Evolutionary conservation across 1,140 invertebrate genomes (phyloP).

Genomic region (Mizuhopecten yessoensis): DNA sequence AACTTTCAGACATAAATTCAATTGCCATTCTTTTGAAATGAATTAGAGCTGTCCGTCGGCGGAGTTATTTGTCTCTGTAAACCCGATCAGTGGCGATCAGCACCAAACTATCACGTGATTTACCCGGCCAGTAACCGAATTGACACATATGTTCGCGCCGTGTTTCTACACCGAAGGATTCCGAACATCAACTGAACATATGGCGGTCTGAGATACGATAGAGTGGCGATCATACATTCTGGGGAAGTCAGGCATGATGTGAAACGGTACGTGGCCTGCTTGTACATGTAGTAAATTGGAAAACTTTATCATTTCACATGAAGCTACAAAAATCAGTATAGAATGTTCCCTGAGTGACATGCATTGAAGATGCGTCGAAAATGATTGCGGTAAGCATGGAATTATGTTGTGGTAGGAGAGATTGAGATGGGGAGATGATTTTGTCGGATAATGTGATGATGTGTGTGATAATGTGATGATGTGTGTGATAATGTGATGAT

Average conservation of each 20-base stretch:
- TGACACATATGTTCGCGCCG: neutral
- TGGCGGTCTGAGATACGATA: neutral
- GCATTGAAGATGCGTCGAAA: neutral
- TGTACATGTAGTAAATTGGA: neutral
- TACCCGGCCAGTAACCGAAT: neutral
- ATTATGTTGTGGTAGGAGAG: too few species aligned
- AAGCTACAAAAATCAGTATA: neutral
- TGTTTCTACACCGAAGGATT: neutral
- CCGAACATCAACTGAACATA: neutral
- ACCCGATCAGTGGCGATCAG: neutral
- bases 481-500: too few species aligned
- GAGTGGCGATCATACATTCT: neutral
- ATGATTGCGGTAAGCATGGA: too few species aligned
- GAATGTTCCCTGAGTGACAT: neutral
- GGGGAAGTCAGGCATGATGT: neutral
- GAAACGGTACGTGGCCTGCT: neutral
- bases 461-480: too few species aligned
- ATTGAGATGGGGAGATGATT: too few species aligned
- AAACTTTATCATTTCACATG: neutral
- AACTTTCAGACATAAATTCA: neutral
- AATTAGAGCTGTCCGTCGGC: constrained; percentile 30
- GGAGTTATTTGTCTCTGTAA: neutral
- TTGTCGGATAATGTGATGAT: too few species aligned
- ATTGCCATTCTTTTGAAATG: constrained; percentile 24
- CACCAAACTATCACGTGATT: neutral